A percentile compares a stretch with the other conserved stretches of the same genome.
Conservation (phyloP, 2,797 vertebrate genomes). For the Macropus fuliginosus region DNA sequence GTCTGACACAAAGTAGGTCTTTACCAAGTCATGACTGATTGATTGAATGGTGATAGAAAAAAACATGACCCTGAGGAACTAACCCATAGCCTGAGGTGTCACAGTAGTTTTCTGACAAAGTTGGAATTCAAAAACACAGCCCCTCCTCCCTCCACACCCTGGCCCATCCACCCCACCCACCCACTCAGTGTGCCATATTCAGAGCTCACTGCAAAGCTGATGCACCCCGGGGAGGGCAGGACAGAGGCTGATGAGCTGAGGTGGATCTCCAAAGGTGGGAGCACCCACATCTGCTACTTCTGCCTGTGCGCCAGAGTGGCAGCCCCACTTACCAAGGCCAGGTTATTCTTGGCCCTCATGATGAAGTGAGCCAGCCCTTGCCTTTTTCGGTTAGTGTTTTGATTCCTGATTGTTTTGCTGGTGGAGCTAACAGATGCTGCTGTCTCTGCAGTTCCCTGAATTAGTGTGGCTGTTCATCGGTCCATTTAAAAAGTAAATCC, state of each 20-base stretch:
- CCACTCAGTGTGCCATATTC: not conserved
- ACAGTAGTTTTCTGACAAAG: not conserved
- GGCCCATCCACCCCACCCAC: not conserved
- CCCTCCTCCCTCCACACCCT: too few species aligned
- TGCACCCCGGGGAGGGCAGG: rapidly evolving
- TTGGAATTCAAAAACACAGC: too few species aligned
- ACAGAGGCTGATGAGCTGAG: rapidly evolving
- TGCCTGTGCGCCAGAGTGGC: rapidly evolving
- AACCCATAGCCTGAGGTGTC: not conserved
- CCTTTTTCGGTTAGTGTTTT: constrained; percentile 39
- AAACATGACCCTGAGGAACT: not conserved
- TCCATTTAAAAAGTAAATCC: constrained; percentile 55
- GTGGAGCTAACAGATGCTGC: not conserved
- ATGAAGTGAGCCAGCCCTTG: not conserved
- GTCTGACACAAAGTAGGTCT: not conserved
- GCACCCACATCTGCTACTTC: not conserved
- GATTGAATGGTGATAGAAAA: not conserved
- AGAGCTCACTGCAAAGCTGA: not conserved
- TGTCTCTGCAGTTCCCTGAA: constrained; percentile 29
- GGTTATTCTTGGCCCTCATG: not conserved
- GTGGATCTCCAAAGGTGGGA: not conserved
- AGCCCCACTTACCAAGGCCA: not conserved
- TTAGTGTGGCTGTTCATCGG: constrained; percentile 2
- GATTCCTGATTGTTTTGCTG: not conserved
- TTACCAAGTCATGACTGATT: not conserved